A percentile compares a stretch with the other conserved stretches of the same genome.
Conservation (phyloP, 2,888 invertebrate species). For the Brachypterus glaber region DNA sequence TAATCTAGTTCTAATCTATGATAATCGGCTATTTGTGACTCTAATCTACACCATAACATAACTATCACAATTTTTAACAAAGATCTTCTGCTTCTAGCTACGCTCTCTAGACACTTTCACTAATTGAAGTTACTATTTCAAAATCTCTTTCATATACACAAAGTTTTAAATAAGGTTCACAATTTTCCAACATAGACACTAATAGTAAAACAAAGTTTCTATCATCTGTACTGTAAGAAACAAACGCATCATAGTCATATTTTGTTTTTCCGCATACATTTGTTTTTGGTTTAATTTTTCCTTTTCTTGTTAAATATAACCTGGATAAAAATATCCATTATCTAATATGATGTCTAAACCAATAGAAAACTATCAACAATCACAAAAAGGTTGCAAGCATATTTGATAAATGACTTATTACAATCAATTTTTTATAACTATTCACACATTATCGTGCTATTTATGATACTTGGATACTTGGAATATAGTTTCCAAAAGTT, state of each 20-base stretch:
- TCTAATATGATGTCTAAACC: constrained; percentile 42
- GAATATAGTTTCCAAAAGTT: constrained; percentile 24
- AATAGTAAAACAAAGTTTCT: constrained; percentile 52
- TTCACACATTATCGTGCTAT: constrained; percentile 17
- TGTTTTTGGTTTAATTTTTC: constrained; percentile 24
- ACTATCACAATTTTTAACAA: constrained; percentile 54
- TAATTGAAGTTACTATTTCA: constrained; percentile 52
- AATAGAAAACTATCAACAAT: constrained; percentile 37
- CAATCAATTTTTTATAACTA: constrained; percentile 7
- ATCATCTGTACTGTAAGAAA: constrained; percentile 53
- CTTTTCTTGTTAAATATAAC: constrained; percentile 43
- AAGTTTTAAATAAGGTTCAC: constrained; percentile 50
- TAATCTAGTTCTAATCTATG: no score
- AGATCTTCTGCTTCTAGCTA: constrained; percentile 56
- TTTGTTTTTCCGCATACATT: no score
- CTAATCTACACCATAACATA: constrained; percentile 67
- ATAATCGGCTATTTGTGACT: constrained; percentile 58
- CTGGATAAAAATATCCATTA: constrained; percentile 50
- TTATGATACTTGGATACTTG: no score
- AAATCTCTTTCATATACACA: constrained; percentile 64
- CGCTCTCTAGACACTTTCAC: constrained; percentile 57
- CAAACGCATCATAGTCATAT: constrained; percentile 52
- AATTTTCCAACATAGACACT: constrained; percentile 50
- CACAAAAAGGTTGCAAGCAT: constrained; percentile 40
- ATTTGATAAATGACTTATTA: constrained; percentile 18